Base-by-base conservation (phyloP, 92 coral and sea anemone species). In the Meandrina meandrites region DNA sequence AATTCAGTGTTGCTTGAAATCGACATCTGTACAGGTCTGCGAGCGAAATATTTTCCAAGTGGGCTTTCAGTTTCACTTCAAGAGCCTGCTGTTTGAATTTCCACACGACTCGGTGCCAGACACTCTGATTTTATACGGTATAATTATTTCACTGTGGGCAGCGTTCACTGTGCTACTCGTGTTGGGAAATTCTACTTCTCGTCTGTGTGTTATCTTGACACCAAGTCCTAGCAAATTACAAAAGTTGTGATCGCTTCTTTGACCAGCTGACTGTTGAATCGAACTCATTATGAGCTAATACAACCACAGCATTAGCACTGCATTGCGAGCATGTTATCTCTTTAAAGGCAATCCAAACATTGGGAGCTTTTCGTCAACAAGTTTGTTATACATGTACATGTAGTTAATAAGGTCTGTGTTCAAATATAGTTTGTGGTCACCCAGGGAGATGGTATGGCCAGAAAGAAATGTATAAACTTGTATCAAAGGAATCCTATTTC, bases 21-120 rank as follows among this genome's bases (percentile, higher is more conserved):
- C 78, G 27, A 50, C 78, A 82, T 82, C 50, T 82, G 51, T 82
- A 82, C 78, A n/a, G n/a, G n/a, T n/a, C 79, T 45, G 37, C 37
- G 3, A 1, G 45, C 40, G 75, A 40, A 77, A 13, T 66, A 81
- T 12, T 81, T 27, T 21, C 50, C 71, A 62, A 80, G 74, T 60
- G 84, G 12, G 30, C 30, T 60, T 57, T 60, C 68, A 60, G 68
- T 60, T 24, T 24, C 21, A 19, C n/a, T 14, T 21, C 13, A 73
- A 81, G 62, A n/a, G 40, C 35, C 28, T 30, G 60, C 57, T n/a
- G 34, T 81, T 73, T 73, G 5, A 28, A 22, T 40, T 73, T 73
- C 28, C 14, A 11, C 18, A 24, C 35, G 2, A 32, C 1, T 32
- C 75, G 32, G 71, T 36, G 50, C 78, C n/a, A 73, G 36, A 40